Evolutionary conservation across 1,140 invertebrate species (phyloP).

Genomic region (Matsumurasca onukii): DNA sequence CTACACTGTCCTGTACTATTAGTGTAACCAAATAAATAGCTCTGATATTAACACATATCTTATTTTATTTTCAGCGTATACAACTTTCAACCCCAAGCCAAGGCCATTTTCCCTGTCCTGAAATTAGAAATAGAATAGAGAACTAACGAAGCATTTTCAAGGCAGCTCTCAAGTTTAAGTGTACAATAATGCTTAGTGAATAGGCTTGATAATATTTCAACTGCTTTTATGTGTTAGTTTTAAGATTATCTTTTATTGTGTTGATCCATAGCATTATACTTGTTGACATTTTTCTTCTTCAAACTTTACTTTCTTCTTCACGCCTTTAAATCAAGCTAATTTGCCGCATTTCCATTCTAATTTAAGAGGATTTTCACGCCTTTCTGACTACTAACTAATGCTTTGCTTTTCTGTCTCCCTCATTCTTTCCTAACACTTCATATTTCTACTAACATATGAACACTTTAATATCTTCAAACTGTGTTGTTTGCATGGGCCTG

Average conservation of each 20-base stretch:
- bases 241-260: too few relatives aligned
- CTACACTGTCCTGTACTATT: too few relatives aligned
- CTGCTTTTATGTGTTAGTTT: conserved; percentile 9
- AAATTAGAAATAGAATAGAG: conserved; percentile 48
- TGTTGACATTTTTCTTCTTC: too few relatives aligned
- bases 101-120: conserved; percentile 60
- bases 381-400: conserved; percentile 31
- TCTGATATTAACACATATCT: too few relatives aligned
- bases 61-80: conserved; percentile 61
- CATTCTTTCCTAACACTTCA: conserved; percentile 21
- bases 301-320: too few relatives aligned
- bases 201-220: not conserved
- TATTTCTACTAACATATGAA: conserved; percentile 21
- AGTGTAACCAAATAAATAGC: too few relatives aligned
- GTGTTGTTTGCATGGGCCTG: not conserved
- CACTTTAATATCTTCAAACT: conserved; percentile 5
- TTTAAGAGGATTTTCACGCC: too few relatives aligned
- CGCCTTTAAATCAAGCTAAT: too few relatives aligned
- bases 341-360: too few relatives aligned
- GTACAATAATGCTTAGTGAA: conserved; percentile 25
- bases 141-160: not conserved
- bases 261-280: too few relatives aligned
- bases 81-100: conserved; percentile 63
- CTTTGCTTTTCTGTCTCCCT: conserved; percentile 29
- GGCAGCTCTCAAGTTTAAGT: conserved; percentile 28